phyloP scores from a whole-genome alignment of 2,113 vertebrate genomes.

The Siniperca knerii region DNA sequence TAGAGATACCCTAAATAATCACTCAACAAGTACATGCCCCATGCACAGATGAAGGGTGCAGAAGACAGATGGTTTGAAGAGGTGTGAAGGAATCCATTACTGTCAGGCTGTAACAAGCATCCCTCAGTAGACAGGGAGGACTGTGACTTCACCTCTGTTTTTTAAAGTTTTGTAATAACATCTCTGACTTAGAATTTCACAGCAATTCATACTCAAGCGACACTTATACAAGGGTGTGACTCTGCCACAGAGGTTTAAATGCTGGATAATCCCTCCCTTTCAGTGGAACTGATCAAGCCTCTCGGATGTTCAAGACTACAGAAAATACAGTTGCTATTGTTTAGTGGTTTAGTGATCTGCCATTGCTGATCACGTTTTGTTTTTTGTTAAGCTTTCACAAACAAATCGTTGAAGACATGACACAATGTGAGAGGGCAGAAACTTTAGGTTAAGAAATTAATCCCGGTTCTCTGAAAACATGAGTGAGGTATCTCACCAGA shows the following conservation, averaged over 20 bases:
- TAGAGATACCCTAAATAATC: not conserved
- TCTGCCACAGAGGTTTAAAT: not conserved
- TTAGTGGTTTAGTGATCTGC: not conserved
- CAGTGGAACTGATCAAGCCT: not conserved
- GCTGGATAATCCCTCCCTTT: not conserved
- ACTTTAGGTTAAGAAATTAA: no score
- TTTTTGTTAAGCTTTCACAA: not conserved
- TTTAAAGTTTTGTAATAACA: not conserved
- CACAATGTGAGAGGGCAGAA: not conserved
- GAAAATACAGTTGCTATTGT: not conserved
- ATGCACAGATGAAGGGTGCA: not conserved
- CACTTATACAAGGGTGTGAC: slow-evolving; percentile 5
- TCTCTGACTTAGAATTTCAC: slow-evolving; percentile 22
- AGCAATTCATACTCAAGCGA: slow-evolving; percentile 8
- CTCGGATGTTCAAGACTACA: not conserved
- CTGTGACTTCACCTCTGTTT: slow-evolving; percentile 8
- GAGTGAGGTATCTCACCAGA: no score
- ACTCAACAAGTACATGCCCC: not conserved
- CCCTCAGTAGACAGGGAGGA: not conserved
- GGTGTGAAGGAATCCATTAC: slow-evolving; percentile 27
- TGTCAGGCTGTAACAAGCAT: slow-evolving; percentile 7
- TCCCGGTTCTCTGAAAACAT: no score
- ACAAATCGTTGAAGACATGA: not conserved
- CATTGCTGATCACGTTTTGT: not conserved
- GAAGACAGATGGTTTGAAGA: not conserved